Conservation (phyloP, 35 echinoderm and acorn worm species). For the Apostichopus japonicus region DNA sequence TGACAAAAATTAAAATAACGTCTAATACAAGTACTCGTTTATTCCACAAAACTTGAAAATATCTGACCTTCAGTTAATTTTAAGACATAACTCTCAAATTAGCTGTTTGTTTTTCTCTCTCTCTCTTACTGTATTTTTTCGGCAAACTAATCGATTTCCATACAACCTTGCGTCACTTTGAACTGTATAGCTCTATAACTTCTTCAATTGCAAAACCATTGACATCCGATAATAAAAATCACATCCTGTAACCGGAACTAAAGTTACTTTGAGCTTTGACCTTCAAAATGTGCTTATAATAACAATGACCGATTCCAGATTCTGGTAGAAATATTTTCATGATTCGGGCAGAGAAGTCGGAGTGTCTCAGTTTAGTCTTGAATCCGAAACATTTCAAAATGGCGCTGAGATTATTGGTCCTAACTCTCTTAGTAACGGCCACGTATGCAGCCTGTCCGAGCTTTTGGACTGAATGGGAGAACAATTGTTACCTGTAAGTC, state of each 20-base stretch:
- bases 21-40: too few species aligned
- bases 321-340: background rate
- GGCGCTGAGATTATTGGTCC: background rate
- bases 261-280: background rate
- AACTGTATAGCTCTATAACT: too few species aligned
- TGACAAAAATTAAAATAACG: too few species aligned
- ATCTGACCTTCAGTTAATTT: too few species aligned
- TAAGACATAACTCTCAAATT: too few species aligned
- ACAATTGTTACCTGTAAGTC: constrained; percentile 30
- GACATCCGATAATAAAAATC: background rate
- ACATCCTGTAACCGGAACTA: background rate
- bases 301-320: background rate
- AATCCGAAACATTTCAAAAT: background rate
- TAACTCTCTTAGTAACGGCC: background rate
- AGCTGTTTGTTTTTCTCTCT: too few species aligned
- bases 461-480: constrained; percentile 13
- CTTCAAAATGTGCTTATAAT: background rate
- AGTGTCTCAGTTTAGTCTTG: background rate
- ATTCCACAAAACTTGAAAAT: too few species aligned
- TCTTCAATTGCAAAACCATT: background rate
- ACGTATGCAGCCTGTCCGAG: background rate
- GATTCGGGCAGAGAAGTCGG: background rate
- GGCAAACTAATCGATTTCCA: too few species aligned
- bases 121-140: too few species aligned
- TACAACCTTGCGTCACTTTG: too few species aligned